These are phyloP conservation scores for Tholera decimalis DNA, from an alignment of 2,888 invertebrate genomes.

Conservation along the genomic window DNA sequence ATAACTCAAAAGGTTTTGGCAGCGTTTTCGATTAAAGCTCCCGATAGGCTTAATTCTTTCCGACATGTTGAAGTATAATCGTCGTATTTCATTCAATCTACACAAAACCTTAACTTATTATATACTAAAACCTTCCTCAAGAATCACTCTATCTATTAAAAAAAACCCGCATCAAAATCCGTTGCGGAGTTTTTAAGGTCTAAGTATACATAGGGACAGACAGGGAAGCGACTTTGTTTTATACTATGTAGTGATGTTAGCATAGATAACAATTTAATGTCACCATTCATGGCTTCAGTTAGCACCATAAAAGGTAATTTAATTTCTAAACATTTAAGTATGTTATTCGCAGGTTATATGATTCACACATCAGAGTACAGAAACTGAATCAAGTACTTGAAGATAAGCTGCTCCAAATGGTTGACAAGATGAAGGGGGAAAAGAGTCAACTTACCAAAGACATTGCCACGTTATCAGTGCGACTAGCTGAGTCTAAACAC, in stretches of 20 bases:
- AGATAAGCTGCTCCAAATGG: conserved; percentile 97
- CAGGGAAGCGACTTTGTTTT: too few relatives aligned
- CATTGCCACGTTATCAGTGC: conserved; percentile 95
- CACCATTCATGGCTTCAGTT: background rate
- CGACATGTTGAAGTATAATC: too few relatives aligned
- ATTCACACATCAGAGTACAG: conserved; percentile 98
- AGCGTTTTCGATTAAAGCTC: too few relatives aligned
- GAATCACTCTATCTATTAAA: too few relatives aligned
- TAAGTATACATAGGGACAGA: too few relatives aligned
- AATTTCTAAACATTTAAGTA: background rate
- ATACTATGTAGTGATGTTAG: background rate
- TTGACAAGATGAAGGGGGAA: conserved; percentile 97
- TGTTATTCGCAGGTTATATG: conserved; percentile 93
- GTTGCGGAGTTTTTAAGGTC: too few relatives aligned
- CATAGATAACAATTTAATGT: background rate
- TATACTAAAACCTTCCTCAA: too few relatives aligned
- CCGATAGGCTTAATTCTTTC: too few relatives aligned
- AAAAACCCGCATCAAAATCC: too few relatives aligned
- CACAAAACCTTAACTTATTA: too few relatives aligned
- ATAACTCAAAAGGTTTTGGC: too few relatives aligned
- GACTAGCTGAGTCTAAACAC: conserved; percentile 96
- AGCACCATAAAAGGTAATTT: background rate
- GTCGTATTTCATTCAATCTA: too few relatives aligned
- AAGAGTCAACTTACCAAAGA: conserved; percentile 97
- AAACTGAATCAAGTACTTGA: conserved; percentile 98